Conservation (phyloP, 2,113 vertebrate genomes). For the Gymnobelideus leadbeateri region DNA sequence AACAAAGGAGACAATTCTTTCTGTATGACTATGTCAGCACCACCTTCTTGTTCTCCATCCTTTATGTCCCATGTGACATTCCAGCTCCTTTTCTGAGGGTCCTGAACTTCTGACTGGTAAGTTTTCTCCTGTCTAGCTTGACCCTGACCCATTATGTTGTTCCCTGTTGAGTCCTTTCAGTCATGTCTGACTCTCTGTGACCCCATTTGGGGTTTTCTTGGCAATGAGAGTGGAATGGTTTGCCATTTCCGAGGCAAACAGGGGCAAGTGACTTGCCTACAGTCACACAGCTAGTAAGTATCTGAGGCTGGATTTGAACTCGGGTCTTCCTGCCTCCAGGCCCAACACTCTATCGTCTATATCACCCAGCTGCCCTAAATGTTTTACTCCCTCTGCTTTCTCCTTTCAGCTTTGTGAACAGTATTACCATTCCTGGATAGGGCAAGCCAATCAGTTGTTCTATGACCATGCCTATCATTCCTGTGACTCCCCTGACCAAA, state of each 20-base stretch:
- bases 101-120: neutral
- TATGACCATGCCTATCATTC: neutral
- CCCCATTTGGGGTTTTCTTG: neutral
- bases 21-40: neutral
- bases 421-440: neutral
- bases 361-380: neutral
- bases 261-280: neutral
- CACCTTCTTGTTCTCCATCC: neutral
- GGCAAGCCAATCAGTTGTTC: neutral
- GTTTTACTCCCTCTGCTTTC: neutral
- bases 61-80: neutral
- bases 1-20: neutral
- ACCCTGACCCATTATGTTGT: neutral
- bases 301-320: neutral
- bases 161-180: neutral
- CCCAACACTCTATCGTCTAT: too few species aligned
- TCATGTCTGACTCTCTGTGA: too few species aligned
- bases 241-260: neutral
- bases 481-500: neutral
- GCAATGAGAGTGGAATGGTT: neutral
- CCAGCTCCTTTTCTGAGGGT: too few species aligned
- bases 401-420: neutral
- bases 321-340: neutral
- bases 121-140: neutral
- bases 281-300: neutral